These are phyloP conservation scores for Halichoeres trimaculatus DNA, from an alignment of 2,113 vertebrate species.

Conservation along the genomic window DNA sequence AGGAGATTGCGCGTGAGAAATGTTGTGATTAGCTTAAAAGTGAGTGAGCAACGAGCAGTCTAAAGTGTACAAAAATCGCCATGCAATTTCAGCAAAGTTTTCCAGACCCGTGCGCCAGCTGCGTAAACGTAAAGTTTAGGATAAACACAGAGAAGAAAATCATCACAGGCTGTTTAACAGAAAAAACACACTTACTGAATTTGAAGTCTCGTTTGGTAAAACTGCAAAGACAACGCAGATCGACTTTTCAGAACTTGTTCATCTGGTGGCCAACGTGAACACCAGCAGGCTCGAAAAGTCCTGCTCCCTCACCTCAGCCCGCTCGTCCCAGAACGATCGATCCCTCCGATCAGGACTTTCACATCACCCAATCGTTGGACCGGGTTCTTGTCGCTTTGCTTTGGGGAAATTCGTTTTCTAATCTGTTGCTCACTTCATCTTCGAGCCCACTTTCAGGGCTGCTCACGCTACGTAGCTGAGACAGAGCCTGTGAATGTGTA, in stretches of 20 bases:
- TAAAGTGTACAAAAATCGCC: background rate
- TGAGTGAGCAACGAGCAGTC: background rate
- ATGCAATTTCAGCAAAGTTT: slow-evolving; percentile 5
- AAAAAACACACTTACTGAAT: slow-evolving; percentile 50
- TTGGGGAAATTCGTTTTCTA: background rate
- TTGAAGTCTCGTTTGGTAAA: slow-evolving; percentile 22
- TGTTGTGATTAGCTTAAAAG: background rate
- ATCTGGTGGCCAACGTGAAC: slow-evolving; percentile 61
- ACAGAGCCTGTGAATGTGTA: slow-evolving; percentile 15
- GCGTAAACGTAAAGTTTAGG: background rate
- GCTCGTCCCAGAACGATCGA: slow-evolving; percentile 10
- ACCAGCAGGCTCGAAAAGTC: slow-evolving; percentile 28
- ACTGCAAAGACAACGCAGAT: slow-evolving; percentile 38
- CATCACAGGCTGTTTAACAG: background rate
- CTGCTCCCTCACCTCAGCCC: slow-evolving; percentile 47
- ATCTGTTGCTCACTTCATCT: slow-evolving; percentile 46
- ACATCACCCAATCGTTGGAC: slow-evolving; percentile 19
- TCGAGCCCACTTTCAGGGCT: slow-evolving; percentile 14
- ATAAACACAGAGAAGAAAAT: background rate
- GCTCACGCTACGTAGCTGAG: slow-evolving; percentile 30
- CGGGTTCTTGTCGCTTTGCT: slow-evolving; percentile 2
- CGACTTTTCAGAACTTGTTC: slow-evolving; percentile 72
- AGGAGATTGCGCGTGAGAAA: background rate
- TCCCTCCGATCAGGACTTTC: background rate
- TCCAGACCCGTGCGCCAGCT: background rate